phyloP scores from a whole-genome alignment of 1,140 invertebrate species.

The Bombus waltoni region DNA sequence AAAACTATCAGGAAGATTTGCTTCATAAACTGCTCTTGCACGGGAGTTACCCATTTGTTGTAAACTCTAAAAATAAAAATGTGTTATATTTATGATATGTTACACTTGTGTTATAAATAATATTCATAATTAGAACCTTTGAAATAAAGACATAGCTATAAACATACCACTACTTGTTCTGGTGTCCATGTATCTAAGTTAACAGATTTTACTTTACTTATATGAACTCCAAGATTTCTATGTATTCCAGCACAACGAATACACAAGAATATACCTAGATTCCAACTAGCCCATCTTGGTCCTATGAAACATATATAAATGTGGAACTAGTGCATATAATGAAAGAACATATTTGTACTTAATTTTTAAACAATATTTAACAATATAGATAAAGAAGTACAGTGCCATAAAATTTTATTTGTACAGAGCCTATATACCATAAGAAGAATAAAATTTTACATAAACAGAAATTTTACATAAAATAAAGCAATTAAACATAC shows the following conservation, averaged over 20 bases:
- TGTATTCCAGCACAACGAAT: conserved; percentile 99
- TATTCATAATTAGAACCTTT: neutral
- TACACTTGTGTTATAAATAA: neutral
- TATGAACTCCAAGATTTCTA: conserved; percentile 98
- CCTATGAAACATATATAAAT: conserved; percentile 85
- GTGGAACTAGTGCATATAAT: neutral
- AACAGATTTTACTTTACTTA: conserved; percentile 98
- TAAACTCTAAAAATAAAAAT: conserved; percentile 86
- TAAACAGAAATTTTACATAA: neutral
- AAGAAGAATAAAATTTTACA: neutral
- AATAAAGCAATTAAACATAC: neutral
- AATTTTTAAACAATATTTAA: neutral
- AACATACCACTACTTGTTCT: conserved; percentile 93
- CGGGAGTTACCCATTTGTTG: conserved; percentile 99
- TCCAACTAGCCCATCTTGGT: conserved; percentile 99
- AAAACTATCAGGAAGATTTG: conserved; percentile 97
- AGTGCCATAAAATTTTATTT: neutral
- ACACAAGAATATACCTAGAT: conserved; percentile 98
- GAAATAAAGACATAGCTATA: neutral
- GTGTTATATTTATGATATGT: neutral
- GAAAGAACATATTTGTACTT: conserved; percentile 6
- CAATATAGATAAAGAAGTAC: neutral
- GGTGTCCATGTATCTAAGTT: conserved; percentile 99
- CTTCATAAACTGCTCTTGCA: conserved; percentile 98
- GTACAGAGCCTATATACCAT: neutral